These are phyloP conservation scores for Patella ulyssiponensis DNA, from an alignment of 2,888 invertebrate genomes.

Conservation along the genomic window DNA sequence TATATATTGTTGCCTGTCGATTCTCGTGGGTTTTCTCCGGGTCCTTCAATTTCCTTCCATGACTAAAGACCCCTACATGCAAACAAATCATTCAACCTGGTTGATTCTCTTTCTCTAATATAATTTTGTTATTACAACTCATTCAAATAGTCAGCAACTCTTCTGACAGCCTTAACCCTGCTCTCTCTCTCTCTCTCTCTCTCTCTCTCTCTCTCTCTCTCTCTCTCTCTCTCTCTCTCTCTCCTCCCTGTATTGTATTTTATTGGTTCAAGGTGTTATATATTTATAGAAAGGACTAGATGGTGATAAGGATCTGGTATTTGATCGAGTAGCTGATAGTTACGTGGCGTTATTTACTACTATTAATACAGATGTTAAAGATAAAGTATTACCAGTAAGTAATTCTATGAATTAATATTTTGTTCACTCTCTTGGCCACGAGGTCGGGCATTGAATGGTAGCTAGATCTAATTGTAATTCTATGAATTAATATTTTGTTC, in stretches of 20 bases:
- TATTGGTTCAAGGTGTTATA: background rate
- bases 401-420: background rate
- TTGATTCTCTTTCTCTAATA: no score
- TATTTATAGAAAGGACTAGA: constrained; percentile 46
- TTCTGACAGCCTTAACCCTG: no score
- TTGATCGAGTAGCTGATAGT: constrained; percentile 71
- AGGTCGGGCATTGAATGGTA: background rate
- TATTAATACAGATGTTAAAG: constrained; percentile 69
- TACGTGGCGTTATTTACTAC: constrained; percentile 69
- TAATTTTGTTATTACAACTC: no score
- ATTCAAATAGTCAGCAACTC: no score
- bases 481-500: background rate
- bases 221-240: background rate
- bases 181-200: background rate
- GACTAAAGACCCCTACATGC: no score
- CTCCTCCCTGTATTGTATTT: background rate
- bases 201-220: background rate
- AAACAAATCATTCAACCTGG: no score
- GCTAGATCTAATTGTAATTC: no score
- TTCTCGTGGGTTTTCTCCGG: no score
- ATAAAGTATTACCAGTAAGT: constrained; percentile 68
- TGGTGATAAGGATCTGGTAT: constrained; percentile 61
- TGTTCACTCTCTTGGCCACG: background rate
- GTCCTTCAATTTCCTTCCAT: no score
- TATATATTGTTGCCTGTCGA: no score